Conservation (phyloP, 2,797 vertebrate genomes). For the Chloroceryle amazona region DNA sequence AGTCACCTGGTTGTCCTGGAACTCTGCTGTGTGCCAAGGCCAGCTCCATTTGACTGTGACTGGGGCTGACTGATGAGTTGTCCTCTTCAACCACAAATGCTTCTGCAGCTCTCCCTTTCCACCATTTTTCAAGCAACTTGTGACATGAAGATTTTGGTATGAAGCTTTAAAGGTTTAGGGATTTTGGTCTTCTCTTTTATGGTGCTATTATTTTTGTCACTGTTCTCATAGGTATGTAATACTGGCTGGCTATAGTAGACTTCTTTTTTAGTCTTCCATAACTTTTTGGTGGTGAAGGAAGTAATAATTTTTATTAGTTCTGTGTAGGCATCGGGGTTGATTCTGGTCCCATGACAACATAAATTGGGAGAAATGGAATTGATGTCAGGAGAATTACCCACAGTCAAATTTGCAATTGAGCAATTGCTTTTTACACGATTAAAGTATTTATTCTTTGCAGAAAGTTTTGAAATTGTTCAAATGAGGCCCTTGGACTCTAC, state of each 20-base stretch:
- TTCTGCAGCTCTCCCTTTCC: not conserved
- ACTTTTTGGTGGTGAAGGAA: not conserved
- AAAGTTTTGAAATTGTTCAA: conserved; percentile 18
- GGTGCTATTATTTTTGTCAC: not conserved
- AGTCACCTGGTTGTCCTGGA: not conserved
- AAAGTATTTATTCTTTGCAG: conserved; percentile 12
- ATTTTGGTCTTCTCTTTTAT: not conserved
- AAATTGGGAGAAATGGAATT: not conserved
- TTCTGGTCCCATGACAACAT: not conserved
- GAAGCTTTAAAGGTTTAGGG: not conserved
- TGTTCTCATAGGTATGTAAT: not conserved
- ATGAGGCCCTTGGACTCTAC: not conserved
- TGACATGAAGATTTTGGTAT: not conserved
- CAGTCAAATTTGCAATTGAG: not conserved
- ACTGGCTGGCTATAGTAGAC: not conserved
- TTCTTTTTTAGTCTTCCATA: not conserved
- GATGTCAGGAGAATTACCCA: not conserved
- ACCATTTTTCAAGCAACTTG: not conserved
- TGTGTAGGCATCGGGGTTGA: not conserved
- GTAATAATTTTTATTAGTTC: not conserved
- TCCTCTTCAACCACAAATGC: not conserved
- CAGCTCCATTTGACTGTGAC: not conserved
- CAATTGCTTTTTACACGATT: not conserved
- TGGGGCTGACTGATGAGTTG: not conserved
- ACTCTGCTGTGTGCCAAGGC: not conserved